phyloP scores from a whole-genome alignment of 2,113 vertebrate species.

The Plotosus lineatus region DNA sequence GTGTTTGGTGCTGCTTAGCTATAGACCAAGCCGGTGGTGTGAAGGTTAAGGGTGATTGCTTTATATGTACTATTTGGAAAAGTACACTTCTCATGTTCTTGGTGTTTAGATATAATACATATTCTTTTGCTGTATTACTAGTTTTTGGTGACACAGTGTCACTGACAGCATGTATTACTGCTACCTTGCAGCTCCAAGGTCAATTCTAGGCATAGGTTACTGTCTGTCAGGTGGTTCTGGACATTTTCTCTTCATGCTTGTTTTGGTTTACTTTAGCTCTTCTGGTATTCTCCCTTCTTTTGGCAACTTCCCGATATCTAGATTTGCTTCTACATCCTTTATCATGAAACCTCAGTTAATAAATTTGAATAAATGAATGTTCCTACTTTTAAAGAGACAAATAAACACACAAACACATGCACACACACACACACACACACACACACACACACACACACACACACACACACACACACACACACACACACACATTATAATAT shows the following conservation, averaged over 20 bases:
- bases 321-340: background rate
- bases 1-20: no score
- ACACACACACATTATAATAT: no score
- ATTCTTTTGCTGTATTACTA: background rate
- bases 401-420: no score
- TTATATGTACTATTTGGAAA: background rate
- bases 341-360: background rate
- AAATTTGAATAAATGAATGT: background rate
- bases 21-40: no score
- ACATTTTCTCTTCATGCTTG: background rate
- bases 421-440: conserved; percentile 5
- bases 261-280: background rate
- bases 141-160: background rate
- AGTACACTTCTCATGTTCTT: background rate
- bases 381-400: background rate
- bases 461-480: no score
- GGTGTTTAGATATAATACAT: background rate
- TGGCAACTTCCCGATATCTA: background rate
- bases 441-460: conserved; percentile 6
- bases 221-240: background rate
- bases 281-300: background rate
- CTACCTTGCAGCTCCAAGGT: background rate
- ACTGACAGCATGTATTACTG: background rate
- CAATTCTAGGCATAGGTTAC: background rate
- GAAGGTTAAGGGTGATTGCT: no score